phyloP scores from a whole-genome alignment of 2,888 invertebrate species.

The Tanytarsus gracilentus region DNA sequence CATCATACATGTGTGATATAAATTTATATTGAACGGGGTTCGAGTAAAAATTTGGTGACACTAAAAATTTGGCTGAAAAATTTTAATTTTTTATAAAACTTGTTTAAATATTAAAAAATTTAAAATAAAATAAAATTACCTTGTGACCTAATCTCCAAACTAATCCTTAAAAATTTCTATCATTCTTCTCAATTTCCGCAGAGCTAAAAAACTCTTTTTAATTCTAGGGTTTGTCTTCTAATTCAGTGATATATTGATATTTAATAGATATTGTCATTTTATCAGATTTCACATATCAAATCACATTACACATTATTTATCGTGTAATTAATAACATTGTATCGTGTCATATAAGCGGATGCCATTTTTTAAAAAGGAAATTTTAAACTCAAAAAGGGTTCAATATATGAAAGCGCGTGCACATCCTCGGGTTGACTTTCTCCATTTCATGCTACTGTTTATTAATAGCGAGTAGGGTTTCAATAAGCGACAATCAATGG shows the following conservation, averaged over 20 bases:
- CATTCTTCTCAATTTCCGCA: not conserved
- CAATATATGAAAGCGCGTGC: not conserved
- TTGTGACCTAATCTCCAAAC: too few species aligned
- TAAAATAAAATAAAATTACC: too few species aligned
- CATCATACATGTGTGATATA: too few species aligned
- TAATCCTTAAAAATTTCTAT: too few species aligned
- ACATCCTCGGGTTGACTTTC: not conserved
- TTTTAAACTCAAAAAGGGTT: constrained; percentile 1
- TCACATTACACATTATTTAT: too few species aligned
- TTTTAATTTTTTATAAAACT: too few species aligned
- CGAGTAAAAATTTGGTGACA: too few species aligned
- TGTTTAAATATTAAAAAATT: too few species aligned
- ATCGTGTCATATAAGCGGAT: not conserved
- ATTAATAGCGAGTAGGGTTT: not conserved
- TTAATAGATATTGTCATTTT: constrained; percentile 10
- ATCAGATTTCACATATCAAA: constrained; percentile 9
- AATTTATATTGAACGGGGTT: too few species aligned
- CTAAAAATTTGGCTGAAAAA: too few species aligned
- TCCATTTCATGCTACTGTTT: not conserved
- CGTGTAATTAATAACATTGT: constrained; percentile 6
- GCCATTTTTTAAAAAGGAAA: constrained; percentile 6
- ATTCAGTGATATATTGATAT: constrained; percentile 5
- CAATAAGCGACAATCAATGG: not conserved
- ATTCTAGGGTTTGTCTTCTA: not conserved
- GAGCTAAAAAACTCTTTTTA: not conserved